Conservation (phyloP, 2,888 invertebrate species). For the Calephelis perditalis region DNA sequence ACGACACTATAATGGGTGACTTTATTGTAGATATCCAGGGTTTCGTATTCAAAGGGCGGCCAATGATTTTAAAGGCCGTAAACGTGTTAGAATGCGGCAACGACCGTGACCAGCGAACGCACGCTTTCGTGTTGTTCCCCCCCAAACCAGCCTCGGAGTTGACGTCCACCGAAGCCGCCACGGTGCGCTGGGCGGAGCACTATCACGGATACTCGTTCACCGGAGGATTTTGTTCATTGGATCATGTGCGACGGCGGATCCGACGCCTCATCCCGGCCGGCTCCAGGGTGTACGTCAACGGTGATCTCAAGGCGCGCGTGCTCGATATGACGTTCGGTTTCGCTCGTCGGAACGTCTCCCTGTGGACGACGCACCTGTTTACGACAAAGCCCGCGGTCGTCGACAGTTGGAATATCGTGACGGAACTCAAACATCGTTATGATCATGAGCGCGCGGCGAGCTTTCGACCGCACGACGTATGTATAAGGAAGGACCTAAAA, state of each 20-base stretch:
- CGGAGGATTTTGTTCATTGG: conserved; percentile 5
- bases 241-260: conserved; percentile 1
- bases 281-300: conserved; percentile 12
- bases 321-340: conserved; percentile 6
- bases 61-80: conserved; percentile 12
- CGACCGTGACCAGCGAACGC: no score
- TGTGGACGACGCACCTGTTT: conserved; percentile 9
- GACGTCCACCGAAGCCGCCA: conserved; percentile 6
- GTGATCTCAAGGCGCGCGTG: conserved; percentile 11
- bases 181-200: conserved; percentile 9
- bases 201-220: conserved; percentile 12
- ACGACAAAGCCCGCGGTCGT: conserved; percentile 9
- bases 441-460: conserved; percentile 8
- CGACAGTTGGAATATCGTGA: conserved; percentile 8
- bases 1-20: conserved; percentile 3
- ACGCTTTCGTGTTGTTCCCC: no score
- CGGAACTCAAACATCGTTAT: conserved; percentile 8
- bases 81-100: conserved; percentile 8
- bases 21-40: conserved; percentile 13
- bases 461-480: conserved; percentile 4
- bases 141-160: neutral
- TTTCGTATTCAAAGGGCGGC: conserved; percentile 4
- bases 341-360: neutral
- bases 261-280: conserved; percentile 6
- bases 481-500: conserved; percentile 1